Base-by-base conservation (phyloP, 2,888 invertebrate species). In the Galerucella pusilla region DNA sequence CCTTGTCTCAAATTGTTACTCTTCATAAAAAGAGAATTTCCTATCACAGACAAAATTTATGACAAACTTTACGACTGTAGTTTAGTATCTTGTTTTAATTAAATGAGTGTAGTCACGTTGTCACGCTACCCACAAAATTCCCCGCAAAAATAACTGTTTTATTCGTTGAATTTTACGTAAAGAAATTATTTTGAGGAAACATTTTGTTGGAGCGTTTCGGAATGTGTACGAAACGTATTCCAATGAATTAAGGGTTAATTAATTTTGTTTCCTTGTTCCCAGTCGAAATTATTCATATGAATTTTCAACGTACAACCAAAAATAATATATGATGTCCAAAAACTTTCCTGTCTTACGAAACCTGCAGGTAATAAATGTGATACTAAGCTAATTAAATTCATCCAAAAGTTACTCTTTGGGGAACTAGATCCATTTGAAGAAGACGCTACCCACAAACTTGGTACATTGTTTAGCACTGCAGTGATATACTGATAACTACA, bases 131-230 rank as follows among this genome's bases (percentile, higher is more conserved):
- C 64, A 46, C 54, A 54, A 63, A 35, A 64, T n/a, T 71, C 46
- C 61, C 54, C 52, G 54, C 59, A 65, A 71, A 71, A 65, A 71
- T 59, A 59, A 71, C 59, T 45, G 25, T 65, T 46, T 65, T 65
- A 63, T 63, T 25, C 42, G 63, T 20, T 64, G 64, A 46, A 45
- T 82, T 82, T 80, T 83, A 49, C 3, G 14, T 49, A 14, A 49
- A 49, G 14, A 49, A 49, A 49, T 49, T 49, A 49, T 49, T 49
- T 14, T 14, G 14, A 28, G 0, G 49, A 14, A 14, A 4, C 14
- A 49, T 14, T 49, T 14, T 49, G 14, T 3, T 14, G 11, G 14
- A 49, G 49, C 2, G 14, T 12, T 14, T 49, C 14, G 49, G 14
- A 49, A 49, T 49, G 14, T 12, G 3, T 49, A 49, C 49, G 49